Conservation (phyloP, 1,140 invertebrate genomes). For the Halesus radiatus region DNA sequence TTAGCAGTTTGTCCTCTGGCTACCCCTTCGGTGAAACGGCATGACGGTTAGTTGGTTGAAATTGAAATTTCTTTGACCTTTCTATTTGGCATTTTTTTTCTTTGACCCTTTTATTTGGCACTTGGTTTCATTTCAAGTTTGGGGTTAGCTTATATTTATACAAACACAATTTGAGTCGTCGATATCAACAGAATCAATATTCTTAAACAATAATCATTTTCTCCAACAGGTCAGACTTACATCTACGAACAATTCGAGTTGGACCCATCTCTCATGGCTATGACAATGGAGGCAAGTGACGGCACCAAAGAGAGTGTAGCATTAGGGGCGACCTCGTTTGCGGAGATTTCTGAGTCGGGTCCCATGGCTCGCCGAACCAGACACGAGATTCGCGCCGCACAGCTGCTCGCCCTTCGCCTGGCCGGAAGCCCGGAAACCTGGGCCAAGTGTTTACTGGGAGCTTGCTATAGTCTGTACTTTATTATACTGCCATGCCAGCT, state of each 20-base stretch:
- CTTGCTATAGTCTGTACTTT: constrained; percentile 97
- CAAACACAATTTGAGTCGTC: too few species aligned
- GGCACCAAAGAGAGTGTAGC: constrained; percentile 30
- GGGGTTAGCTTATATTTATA: too few species aligned
- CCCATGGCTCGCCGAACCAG: constrained; percentile 94
- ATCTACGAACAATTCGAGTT: constrained; percentile 72
- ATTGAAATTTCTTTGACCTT: too few species aligned
- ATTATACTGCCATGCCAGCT: constrained; percentile 87
- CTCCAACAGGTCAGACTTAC: constrained; percentile 65
- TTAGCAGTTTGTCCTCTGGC: too few species aligned
- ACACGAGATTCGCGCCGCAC: constrained; percentile 93
- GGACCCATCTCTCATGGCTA: constrained; percentile 66
- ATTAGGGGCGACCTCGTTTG: neutral
- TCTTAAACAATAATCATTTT: constrained; percentile 36
- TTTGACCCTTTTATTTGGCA: too few species aligned
- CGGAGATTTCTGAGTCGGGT: constrained; percentile 77
- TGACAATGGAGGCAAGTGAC: neutral
- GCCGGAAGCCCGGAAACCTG: constrained; percentile 85
- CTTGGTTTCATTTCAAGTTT: too few species aligned
- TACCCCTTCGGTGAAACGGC: too few species aligned
- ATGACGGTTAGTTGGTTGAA: too few species aligned
- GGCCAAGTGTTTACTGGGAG: constrained; percentile 91
- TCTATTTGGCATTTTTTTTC: too few species aligned
- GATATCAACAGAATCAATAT: too few species aligned
- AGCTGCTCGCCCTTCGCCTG: constrained; percentile 87